A percentile compares a stretch with the other conserved stretches of the same genome.
Conservation (phyloP, 2,888 invertebrate genomes). For the Microplitis manilae region DNA sequence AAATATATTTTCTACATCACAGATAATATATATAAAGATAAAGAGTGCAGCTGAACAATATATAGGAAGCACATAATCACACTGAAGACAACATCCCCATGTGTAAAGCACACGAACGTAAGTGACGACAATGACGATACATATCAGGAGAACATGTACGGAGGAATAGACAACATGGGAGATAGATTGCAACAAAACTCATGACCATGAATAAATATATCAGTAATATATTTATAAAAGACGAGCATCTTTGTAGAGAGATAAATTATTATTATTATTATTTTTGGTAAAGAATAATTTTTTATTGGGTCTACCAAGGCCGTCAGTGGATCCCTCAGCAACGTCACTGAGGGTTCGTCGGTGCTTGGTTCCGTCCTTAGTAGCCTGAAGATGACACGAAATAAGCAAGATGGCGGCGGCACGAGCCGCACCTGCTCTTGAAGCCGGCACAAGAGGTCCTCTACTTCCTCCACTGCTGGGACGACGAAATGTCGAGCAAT, state of each 20-base stretch:
- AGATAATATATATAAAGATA: slow-evolving; percentile 2
- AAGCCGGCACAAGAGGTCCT: slow-evolving; percentile 83
- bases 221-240: neutral
- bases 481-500: slow-evolving; percentile 71
- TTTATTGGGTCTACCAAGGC: slow-evolving; percentile 68
- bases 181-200: too few species aligned
- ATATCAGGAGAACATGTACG: too few species aligned
- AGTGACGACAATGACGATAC: too few species aligned
- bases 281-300: neutral
- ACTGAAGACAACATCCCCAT: too few species aligned
- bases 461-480: slow-evolving; percentile 77
- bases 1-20: neutral
- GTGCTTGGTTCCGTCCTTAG: slow-evolving; percentile 62
- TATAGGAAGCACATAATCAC: neutral
- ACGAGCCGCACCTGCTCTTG: slow-evolving; percentile 94
- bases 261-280: neutral
- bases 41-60: neutral
- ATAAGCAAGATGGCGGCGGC: slow-evolving; percentile 95
- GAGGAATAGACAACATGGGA: too few species aligned
- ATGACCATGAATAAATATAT: neutral
- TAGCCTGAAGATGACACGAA: slow-evolving; percentile 83
- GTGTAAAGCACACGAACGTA: too few species aligned
- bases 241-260: neutral
- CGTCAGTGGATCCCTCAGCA: slow-evolving; percentile 70
- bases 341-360: slow-evolving; percentile 71